Percentiles rank a stretch among this genome's conserved stretches.
These are phyloP conservation scores for Chesias legatella DNA, from an alignment of 2,888 invertebrate genomes.

Conservation along the genomic window DNA sequence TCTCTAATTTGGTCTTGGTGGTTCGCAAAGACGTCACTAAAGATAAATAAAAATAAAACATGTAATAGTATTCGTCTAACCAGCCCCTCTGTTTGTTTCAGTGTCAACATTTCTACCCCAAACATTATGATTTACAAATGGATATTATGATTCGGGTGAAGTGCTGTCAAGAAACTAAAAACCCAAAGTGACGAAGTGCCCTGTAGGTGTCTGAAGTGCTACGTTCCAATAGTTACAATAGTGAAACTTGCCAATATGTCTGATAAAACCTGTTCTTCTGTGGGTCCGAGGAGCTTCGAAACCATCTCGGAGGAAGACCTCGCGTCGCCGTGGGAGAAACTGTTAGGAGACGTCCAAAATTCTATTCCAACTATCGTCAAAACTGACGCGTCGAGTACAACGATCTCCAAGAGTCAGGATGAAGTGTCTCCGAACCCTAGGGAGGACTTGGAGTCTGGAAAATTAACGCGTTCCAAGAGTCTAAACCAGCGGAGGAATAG, in stretches of 20 bases:
- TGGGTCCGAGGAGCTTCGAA: constrained; percentile 75
- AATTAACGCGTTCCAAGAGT: constrained; percentile 72
- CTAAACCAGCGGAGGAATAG: constrained; percentile 72
- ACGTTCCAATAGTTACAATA: constrained; percentile 48
- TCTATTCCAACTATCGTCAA: constrained; percentile 72
- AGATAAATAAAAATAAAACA: too few species aligned
- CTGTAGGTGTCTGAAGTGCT: constrained; percentile 74
- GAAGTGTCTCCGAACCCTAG: constrained; percentile 56
- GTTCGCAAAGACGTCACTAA: too few species aligned
- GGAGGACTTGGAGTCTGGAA: constrained; percentile 61
- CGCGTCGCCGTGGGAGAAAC: constrained; percentile 73
- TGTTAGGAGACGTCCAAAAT: constrained; percentile 68
- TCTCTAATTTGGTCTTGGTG: too few species aligned
- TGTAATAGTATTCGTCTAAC: constrained; percentile 7
- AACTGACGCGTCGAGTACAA: constrained; percentile 68
- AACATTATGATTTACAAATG: constrained; percentile 81
- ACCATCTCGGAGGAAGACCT: constrained; percentile 75
- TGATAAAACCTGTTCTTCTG: constrained; percentile 73
- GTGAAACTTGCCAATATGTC: constrained; percentile 53
- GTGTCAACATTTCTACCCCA: constrained; percentile 80
- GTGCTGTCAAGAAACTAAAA: constrained; percentile 80
- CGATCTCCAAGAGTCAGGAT: constrained; percentile 53
- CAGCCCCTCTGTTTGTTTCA: constrained; percentile 61
- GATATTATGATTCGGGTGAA: constrained; percentile 81
- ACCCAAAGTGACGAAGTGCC: constrained; percentile 79